phyloP scores from a whole-genome alignment of 2,888 invertebrate species.

The Philhelius pedissequus region DNA sequence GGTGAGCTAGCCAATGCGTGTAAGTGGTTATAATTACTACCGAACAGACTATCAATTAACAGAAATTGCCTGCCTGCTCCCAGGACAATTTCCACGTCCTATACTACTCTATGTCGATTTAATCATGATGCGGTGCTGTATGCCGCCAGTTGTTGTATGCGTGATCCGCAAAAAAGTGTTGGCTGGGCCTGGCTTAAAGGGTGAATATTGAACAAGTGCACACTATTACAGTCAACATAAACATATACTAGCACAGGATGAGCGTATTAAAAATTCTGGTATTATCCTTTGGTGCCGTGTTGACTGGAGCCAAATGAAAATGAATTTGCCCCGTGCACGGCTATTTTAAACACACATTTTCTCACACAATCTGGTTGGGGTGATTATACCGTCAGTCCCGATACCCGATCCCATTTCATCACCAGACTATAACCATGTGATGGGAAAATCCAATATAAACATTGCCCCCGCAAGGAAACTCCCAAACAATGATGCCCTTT shows the following conservation, averaged over 20 bases:
- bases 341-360: constrained; percentile 59
- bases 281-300: constrained; percentile 63
- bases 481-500: constrained; percentile 12
- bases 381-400: neutral
- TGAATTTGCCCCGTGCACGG: constrained; percentile 42
- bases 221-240: neutral
- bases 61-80: constrained; percentile 55
- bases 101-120: neutral
- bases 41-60: constrained; percentile 65
- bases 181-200: neutral
- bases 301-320: constrained; percentile 66
- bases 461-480: constrained; percentile 6
- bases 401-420: neutral
- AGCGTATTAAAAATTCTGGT: constrained; percentile 59
- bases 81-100: neutral
- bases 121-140: neutral
- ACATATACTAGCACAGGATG: constrained; percentile 10
- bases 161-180: constrained; percentile 10
- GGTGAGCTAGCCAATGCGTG: constrained; percentile 50
- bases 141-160: neutral
- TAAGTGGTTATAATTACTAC: constrained; percentile 62
- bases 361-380: neutral
- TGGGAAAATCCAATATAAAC: constrained; percentile 8
- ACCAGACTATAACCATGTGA: neutral
- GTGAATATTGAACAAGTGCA: neutral